Evolutionary conservation across 2,888 invertebrate species (phyloP).

Genomic region (Melitaea athalia): DNA sequence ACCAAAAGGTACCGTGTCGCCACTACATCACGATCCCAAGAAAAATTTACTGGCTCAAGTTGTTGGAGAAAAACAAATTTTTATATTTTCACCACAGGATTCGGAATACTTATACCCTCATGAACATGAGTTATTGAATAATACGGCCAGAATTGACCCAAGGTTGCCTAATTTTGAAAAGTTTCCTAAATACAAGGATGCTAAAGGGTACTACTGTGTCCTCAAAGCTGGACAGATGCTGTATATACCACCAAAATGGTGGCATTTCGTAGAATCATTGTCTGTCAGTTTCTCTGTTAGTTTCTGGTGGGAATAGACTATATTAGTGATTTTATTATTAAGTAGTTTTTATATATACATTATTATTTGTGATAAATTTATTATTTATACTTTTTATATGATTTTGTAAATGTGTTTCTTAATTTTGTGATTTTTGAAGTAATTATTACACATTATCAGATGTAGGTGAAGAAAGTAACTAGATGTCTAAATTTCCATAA

Average conservation of each 20-base stretch:
- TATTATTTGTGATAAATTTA: constrained; percentile 10
- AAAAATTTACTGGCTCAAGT: constrained; percentile 96
- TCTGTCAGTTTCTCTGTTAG: constrained; percentile 97
- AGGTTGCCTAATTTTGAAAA: constrained; percentile 86
- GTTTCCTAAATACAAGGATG: constrained; percentile 87
- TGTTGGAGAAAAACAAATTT: constrained; percentile 93
- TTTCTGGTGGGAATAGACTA: constrained; percentile 94
- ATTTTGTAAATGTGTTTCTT: constrained; percentile 5
- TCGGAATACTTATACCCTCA: constrained; percentile 90
- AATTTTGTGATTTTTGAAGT: constrained; percentile 5
- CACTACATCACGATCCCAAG: constrained; percentile 96
- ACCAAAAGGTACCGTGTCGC: constrained; percentile 95
- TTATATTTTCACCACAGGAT: constrained; percentile 89
- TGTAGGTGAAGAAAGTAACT: neutral
- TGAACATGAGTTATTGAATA: constrained; percentile 88
- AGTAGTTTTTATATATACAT: neutral
- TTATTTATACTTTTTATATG: neutral
- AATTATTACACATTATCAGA: neutral
- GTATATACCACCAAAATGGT: constrained; percentile 97
- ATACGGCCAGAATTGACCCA: constrained; percentile 96
- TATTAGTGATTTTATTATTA: neutral
- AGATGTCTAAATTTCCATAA: neutral
- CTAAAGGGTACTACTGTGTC: constrained; percentile 85
- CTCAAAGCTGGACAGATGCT: constrained; percentile 93
- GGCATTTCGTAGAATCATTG: constrained; percentile 97